These are phyloP conservation scores for Cantharis rustica DNA, from an alignment of 2,888 invertebrate species.

Conservation along the genomic window DNA sequence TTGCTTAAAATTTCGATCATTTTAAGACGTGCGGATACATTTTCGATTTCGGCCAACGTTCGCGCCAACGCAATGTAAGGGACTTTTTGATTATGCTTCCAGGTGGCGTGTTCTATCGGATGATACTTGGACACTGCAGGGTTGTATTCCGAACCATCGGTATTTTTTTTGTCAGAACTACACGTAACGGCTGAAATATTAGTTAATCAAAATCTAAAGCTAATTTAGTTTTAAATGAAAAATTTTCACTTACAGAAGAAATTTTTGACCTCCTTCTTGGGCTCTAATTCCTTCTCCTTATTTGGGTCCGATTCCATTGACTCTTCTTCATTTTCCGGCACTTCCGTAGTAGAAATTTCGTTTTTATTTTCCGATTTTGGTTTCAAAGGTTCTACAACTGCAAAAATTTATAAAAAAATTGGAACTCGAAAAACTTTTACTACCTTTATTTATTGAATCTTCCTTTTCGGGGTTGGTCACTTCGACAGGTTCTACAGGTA, in stretches of 20 bases:
- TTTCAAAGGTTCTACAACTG: not conserved
- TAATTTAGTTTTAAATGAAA: too few species aligned
- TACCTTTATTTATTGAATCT: not conserved
- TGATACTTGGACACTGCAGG: constrained; percentile 77
- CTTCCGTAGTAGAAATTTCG: not conserved
- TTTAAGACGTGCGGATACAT: constrained; percentile 80
- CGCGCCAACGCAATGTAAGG: constrained; percentile 92
- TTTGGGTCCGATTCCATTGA: not conserved
- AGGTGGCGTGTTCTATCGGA: constrained; percentile 82
- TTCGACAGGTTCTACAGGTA: not conserved
- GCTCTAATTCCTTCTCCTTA: not conserved
- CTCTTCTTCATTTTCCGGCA: not conserved
- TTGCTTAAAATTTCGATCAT: constrained; percentile 92
- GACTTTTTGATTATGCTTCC: constrained; percentile 76
- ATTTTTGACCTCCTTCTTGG: not conserved
- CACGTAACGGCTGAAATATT: not conserved
- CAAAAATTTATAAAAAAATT: not conserved
- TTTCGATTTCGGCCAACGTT: constrained; percentile 90
- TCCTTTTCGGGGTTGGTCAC: not conserved
- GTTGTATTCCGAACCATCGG: constrained; percentile 62
- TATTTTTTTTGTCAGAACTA: constrained; percentile 3
- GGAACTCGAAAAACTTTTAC: not conserved
- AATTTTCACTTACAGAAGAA: not conserved
- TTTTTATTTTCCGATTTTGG: not conserved
- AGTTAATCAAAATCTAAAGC: too few species aligned